Evolutionary conservation across 2,888 invertebrate genomes (phyloP), one percentile per base, ranked within the genome.

Genomic region (Hypena proboscidalis): DNA sequence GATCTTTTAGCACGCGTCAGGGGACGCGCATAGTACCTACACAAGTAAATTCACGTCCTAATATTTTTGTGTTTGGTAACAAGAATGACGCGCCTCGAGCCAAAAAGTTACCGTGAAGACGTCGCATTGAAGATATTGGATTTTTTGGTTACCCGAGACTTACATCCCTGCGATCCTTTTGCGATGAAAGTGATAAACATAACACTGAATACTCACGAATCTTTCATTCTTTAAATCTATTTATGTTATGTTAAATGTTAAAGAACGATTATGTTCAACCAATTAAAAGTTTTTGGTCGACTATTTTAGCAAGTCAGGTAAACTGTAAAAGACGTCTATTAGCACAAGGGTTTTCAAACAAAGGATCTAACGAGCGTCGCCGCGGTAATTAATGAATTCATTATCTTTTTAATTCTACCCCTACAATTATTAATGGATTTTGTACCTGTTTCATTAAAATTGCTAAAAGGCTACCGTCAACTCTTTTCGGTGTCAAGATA

Each of bases 401-500:
- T 62, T 53, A 49, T 44, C 45, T 66, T 66, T 63, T 61, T 64
- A 60, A 60, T 60, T 65, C 49, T 13, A 42, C 32, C 41, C 27
- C 17, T 51, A 44, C 27, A 39, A 34, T 44, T 53, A 62, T 58
- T 51, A 62, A 62, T 51, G 58, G 32, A 33, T 31, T 46, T 35
- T 46, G 39, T 60, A 61, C 55, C 45, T 55, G 46, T 50, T 56
- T 53, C 33, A 48, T 51, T 47, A 49, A 59, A 51, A 46, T 41
- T 36, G 30, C 48, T 57, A 39, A 63, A 70, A 69, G 48, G 48
- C 58, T 40, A 37, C 33, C 58, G 61, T 58, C 67, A 67, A 68
- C 70, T 66, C 61, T 64, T 74, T 67, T 42, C 49, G 55, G 45
- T 63, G 62, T 65, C 54, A 50, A 57, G 61, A 64, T 65, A 72